These are phyloP conservation scores for Buathra laborator DNA, from an alignment of 2,888 invertebrate species.

Conservation along the genomic window DNA sequence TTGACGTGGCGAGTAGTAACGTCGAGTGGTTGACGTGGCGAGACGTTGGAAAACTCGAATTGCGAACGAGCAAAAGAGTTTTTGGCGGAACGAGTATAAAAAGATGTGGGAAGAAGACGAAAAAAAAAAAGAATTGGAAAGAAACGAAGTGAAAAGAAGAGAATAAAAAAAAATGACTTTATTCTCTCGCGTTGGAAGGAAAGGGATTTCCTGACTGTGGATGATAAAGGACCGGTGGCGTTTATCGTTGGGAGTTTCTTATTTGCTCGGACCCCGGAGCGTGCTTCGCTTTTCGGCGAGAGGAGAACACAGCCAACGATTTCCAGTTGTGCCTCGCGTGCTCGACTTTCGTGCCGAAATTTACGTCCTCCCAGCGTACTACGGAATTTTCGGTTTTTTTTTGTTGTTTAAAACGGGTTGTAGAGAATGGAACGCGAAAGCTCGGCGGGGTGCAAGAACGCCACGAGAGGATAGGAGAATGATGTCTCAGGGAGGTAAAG, in stretches of 20 bases:
- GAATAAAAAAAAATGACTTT: slow-evolving; percentile 22
- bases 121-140: neutral
- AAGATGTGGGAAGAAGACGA: neutral
- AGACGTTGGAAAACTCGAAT: slow-evolving; percentile 7
- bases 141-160: neutral
- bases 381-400: slow-evolving; percentile 20
- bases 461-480: slow-evolving; percentile 3
- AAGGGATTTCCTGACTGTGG: slow-evolving; percentile 14
- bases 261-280: slow-evolving; percentile 26
- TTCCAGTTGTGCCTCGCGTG: slow-evolving; percentile 12
- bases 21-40: neutral
- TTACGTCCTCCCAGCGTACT: slow-evolving; percentile 37
- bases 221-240: slow-evolving; percentile 37
- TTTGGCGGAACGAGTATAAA: neutral
- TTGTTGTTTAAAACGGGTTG: neutral
- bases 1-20: too few relatives aligned
- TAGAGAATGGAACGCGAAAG: neutral
- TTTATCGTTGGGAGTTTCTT: slow-evolving; percentile 48
- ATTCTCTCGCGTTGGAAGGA: slow-evolving; percentile 5
- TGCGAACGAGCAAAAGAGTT: neutral
- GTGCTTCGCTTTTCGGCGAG: neutral
- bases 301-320: neutral
- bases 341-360: slow-evolving; percentile 23
- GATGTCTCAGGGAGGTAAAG: neutral
- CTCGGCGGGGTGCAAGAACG: neutral